phyloP scores from a whole-genome alignment of 2,888 invertebrate species.

The Antheraea yamamai region DNA sequence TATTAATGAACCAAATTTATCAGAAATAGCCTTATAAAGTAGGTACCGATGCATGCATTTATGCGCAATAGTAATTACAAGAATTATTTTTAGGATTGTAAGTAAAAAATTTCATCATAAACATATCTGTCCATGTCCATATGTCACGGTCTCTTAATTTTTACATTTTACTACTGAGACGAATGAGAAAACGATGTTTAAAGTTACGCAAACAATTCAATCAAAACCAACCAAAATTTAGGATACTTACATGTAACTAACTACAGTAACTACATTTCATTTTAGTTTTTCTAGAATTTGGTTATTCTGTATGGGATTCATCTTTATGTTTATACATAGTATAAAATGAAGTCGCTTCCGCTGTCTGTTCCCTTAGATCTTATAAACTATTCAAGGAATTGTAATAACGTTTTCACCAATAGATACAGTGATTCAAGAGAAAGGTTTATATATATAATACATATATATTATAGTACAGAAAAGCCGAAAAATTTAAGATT shows the following conservation, averaged over 20 bases:
- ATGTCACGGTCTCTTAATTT: constrained; percentile 16
- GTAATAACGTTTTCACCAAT: no score
- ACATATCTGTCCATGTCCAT: constrained; percentile 9
- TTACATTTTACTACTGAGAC: constrained; percentile 13
- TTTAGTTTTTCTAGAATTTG: no score
- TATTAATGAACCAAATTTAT: neutral
- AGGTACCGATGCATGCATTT: neutral
- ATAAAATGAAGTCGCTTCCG: no score
- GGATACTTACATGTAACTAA: neutral
- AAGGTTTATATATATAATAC: no score
- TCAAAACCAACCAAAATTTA: neutral
- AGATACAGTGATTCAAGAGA: no score
- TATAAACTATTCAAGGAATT: no score
- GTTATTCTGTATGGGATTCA: no score
- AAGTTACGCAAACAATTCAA: constrained; percentile 2
- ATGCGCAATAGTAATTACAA: constrained; percentile 1
- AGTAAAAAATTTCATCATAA: constrained; percentile 8
- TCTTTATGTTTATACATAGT: no score
- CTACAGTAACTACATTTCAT: neutral
- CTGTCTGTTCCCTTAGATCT: no score
- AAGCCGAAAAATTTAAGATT: no score
- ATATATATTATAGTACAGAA: no score
- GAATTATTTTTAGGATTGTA: constrained; percentile 8
- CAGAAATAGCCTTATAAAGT: neutral
- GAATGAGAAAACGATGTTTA: constrained; percentile 15